These are phyloP conservation scores for Phenacoccus solenopsis DNA, from an alignment of 1,140 invertebrate genomes.

Conservation along the genomic window DNA sequence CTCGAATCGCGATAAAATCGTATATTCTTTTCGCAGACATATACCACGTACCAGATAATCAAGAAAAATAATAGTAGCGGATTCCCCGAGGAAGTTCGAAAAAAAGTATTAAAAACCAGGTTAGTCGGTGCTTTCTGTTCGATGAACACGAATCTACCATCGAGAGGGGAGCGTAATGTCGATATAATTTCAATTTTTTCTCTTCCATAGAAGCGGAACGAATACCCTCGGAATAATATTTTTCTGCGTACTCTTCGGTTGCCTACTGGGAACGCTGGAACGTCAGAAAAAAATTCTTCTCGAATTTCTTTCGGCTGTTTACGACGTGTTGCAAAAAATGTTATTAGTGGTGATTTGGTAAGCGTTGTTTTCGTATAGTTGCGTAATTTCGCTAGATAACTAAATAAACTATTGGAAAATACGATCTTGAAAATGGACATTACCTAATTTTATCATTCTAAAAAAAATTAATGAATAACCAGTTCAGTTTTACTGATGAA, in stretches of 20 bases:
- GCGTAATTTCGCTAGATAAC: no score
- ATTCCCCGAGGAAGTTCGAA: neutral
- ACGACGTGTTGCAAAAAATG: slow-evolving; percentile 80
- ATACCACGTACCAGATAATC: neutral
- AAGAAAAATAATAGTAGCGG: neutral
- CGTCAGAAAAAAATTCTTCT: slow-evolving; percentile 57
- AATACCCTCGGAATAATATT: slow-evolving; percentile 80
- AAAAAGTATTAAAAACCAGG: slow-evolving; percentile 21
- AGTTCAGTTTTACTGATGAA: no score
- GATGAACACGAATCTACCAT: neutral
- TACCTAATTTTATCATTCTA: no score
- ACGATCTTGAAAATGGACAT: no score
- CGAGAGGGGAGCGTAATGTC: no score
- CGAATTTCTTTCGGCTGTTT: slow-evolving; percentile 70
- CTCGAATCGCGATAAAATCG: no score
- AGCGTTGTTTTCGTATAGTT: no score
- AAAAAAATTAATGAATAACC: no score
- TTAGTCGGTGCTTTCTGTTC: neutral
- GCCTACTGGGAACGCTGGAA: slow-evolving; percentile 65
- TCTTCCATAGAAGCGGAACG: slow-evolving; percentile 53
- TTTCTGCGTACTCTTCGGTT: slow-evolving; percentile 76
- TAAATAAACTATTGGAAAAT: no score
- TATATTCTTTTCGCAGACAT: neutral
- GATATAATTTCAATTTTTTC: neutral
- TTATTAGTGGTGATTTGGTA: slow-evolving; percentile 82